phyloP scores from a whole-genome alignment of 2,797 vertebrate genomes.

The Alcedo atthis region DNA sequence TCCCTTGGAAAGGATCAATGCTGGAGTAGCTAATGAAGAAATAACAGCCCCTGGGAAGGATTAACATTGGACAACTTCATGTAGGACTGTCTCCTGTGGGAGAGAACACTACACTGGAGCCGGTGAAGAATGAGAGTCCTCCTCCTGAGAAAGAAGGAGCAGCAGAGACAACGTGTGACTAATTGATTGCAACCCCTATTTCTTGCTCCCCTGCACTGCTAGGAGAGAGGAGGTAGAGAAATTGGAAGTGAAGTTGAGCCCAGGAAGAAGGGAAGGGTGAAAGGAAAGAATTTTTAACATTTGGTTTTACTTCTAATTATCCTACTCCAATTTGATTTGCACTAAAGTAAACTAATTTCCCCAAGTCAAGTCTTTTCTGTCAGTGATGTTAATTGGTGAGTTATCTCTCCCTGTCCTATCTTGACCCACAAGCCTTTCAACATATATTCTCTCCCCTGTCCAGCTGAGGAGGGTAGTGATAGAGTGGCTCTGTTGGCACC shows the following conservation, averaged over 20 bases:
- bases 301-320: neutral
- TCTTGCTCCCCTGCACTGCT: too few species aligned
- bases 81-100: neutral
- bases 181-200: neutral
- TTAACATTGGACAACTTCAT: neutral
- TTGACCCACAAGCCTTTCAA: neutral
- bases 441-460: neutral
- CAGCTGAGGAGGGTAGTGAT: neutral
- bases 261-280: neutral
- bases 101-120: neutral
- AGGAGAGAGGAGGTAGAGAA: neutral
- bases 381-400: neutral
- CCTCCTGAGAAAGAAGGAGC: neutral
- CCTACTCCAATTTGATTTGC: neutral
- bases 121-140: neutral
- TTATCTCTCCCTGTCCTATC: neutral
- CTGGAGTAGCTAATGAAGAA: neutral
- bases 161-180: neutral
- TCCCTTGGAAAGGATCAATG: neutral
- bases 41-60: neutral
- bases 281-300: neutral
- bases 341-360: neutral
- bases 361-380: neutral
- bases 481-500: too few species aligned
- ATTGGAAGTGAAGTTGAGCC: neutral